Evolutionary conservation across 2,888 invertebrate species (phyloP).

Genomic region (Drosophila histrio): DNA sequence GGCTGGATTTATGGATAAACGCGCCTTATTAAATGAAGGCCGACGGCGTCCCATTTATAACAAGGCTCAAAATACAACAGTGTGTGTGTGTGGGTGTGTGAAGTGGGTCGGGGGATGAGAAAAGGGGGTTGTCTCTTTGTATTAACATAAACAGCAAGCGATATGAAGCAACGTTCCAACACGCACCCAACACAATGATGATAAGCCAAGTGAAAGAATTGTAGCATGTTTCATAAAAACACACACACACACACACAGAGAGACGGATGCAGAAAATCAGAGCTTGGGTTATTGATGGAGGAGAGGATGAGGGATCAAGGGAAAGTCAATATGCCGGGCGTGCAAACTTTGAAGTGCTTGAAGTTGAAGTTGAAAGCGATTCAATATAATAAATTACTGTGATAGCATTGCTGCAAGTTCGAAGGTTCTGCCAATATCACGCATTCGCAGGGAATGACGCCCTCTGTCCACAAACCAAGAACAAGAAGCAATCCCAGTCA

Average conservation of each 20-base stretch:
- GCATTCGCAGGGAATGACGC: slow-evolving; percentile 13
- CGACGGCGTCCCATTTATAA: slow-evolving; percentile 58
- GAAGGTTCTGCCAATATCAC: slow-evolving; percentile 41
- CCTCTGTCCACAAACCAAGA: neutral
- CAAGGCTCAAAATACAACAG: slow-evolving; percentile 10
- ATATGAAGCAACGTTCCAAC: neutral
- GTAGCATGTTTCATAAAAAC: slow-evolving; percentile 12
- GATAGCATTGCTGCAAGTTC: slow-evolving; percentile 47
- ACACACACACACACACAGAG: neutral
- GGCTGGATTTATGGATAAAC: slow-evolving; percentile 62
- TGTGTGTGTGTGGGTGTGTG: neutral
- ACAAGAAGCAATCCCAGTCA: neutral
- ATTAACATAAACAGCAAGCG: slow-evolving; percentile 14
- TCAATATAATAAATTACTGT: slow-evolving; percentile 67
- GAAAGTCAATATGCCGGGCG: slow-evolving; percentile 51
- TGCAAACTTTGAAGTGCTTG: slow-evolving; percentile 51
- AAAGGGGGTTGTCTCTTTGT: slow-evolving; percentile 6
- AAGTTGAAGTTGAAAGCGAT: slow-evolving; percentile 22
- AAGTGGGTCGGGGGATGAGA: neutral
- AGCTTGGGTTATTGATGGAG: neutral
- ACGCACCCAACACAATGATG: slow-evolving; percentile 4
- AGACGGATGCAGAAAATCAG: slow-evolving; percentile 16
- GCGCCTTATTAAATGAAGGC: slow-evolving; percentile 66
- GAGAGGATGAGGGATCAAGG: slow-evolving; percentile 5
- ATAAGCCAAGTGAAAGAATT: slow-evolving; percentile 32